phyloP scores from a whole-genome alignment of 2,888 invertebrate species.

The Eupithecia tripunctaria region DNA sequence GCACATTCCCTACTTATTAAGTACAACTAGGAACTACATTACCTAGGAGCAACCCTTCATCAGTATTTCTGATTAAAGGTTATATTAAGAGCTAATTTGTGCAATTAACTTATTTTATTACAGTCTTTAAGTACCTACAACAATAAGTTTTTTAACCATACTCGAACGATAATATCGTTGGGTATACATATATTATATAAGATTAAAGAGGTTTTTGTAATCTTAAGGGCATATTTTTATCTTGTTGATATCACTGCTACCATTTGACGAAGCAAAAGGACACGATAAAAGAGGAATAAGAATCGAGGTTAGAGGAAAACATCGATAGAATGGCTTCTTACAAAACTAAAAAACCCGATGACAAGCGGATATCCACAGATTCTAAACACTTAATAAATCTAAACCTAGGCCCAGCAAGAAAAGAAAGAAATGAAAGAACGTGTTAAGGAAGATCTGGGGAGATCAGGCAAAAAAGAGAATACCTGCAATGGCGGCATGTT shows the following conservation, averaged over 20 bases:
- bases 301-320: conserved; percentile 1
- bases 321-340: background rate
- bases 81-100: background rate
- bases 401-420: background rate
- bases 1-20: background rate
- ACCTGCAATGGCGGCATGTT: too few species aligned
- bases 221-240: background rate
- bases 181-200: too few species aligned
- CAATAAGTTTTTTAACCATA: background rate
- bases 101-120: background rate
- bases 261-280: background rate
- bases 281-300: background rate
- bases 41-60: background rate
- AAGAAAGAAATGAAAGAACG: background rate
- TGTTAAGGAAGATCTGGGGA: background rate
- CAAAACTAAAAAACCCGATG: background rate
- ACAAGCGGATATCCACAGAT: background rate
- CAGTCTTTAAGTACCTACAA: background rate
- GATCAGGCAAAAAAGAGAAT: background rate
- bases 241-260: background rate
- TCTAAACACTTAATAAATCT: background rate
- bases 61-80: background rate
- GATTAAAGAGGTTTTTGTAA: too few species aligned
- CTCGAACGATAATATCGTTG: too few species aligned
- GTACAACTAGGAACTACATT: background rate